A percentile compares a stretch with the other conserved stretches of the same genome.
These are phyloP conservation scores for Gracilinanus agilis DNA, from an alignment of 2,113 vertebrate species.

Conservation along the genomic window DNA sequence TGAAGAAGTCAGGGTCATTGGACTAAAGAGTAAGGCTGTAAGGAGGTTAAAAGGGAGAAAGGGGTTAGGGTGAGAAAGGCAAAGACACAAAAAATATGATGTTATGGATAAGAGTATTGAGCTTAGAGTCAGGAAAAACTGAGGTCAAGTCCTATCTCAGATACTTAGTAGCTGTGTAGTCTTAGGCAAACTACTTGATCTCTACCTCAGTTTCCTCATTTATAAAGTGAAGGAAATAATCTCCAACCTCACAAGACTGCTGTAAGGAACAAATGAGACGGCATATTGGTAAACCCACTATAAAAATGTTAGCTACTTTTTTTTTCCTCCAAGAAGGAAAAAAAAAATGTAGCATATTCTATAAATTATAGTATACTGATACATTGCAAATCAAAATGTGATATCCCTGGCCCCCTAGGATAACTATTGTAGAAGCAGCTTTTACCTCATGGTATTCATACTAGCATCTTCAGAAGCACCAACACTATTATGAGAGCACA, in stretches of 20 bases:
- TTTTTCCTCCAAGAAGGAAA: background rate
- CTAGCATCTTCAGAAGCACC: conserved; percentile 37
- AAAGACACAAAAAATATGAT: background rate
- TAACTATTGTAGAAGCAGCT: conserved; percentile 1
- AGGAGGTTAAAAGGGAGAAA: background rate
- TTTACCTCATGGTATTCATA: conserved; percentile 30
- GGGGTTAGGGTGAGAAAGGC: background rate
- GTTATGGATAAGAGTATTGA: background rate
- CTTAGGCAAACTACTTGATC: background rate
- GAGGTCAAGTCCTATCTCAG: background rate
- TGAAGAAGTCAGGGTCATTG: background rate
- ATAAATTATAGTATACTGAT: background rate
- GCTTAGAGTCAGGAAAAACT: background rate
- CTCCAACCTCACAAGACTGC: background rate
- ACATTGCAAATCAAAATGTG: background rate
- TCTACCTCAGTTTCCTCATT: background rate
- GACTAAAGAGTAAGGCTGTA: background rate
- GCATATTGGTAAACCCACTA: background rate
- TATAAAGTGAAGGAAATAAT: background rate
- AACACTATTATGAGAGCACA: conserved; percentile 39
- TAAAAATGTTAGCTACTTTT: background rate
- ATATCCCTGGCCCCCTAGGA: background rate
- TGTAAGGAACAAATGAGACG: background rate
- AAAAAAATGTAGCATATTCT: background rate
- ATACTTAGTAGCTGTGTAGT: background rate